Evolutionary conservation across 2,888 invertebrate species (phyloP).

Genomic region (Ophion costatus): DNA sequence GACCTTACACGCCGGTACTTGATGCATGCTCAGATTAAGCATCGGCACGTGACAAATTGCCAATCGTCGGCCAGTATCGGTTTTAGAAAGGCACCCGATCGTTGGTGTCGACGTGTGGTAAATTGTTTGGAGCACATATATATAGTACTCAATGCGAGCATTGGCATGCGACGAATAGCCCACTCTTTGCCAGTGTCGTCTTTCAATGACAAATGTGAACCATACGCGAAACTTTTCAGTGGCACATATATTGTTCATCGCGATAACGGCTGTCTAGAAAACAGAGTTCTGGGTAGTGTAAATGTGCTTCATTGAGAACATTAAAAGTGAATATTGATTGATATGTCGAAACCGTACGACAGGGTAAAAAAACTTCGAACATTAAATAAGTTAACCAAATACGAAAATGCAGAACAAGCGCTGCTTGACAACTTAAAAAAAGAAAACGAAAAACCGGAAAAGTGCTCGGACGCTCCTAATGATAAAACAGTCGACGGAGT

Average conservation of each 20-base stretch:
- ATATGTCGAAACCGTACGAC: neutral
- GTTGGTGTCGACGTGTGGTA: too few species aligned
- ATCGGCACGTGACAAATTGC: too few species aligned
- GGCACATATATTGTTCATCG: neutral
- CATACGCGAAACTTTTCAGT: neutral
- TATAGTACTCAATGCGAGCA: neutral
- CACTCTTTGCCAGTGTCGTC: neutral
- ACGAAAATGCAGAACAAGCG: neutral
- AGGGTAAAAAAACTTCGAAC: neutral
- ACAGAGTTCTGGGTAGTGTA: too few species aligned
- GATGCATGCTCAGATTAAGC: too few species aligned
- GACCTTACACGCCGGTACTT: too few species aligned
- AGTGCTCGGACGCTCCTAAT: neutral
- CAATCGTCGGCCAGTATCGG: too few species aligned
- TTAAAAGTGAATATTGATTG: too few species aligned
- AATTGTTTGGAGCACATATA: too few species aligned
- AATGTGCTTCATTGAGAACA: too few species aligned
- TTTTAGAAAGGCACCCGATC: too few species aligned
- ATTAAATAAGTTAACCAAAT: neutral
- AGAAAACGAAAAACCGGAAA: neutral
- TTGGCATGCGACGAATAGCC: neutral
- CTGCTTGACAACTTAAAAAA: neutral
- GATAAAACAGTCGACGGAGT: neutral
- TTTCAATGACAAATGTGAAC: neutral
- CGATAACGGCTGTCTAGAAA: too few species aligned